Evolutionary conservation across 2,888 invertebrate genomes (phyloP).

Genomic region (Dromius quadrimaculatus): DNA sequence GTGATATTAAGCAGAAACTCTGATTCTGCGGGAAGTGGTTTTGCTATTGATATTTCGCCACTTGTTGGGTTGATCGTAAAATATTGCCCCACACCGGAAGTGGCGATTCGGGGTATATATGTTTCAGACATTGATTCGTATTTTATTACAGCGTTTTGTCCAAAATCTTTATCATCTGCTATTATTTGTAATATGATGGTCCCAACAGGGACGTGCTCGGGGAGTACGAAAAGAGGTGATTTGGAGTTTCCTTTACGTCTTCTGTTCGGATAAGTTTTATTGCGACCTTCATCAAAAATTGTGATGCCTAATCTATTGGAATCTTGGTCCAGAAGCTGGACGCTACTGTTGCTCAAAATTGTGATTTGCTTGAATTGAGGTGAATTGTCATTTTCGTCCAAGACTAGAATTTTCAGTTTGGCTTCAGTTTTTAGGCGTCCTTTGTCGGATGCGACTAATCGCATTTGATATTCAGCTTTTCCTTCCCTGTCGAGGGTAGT

Average conservation of each 20-base stretch:
- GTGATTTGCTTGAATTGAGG: constrained; percentile 79
- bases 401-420: constrained; percentile 76
- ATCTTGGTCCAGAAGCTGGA: constrained; percentile 75
- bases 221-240: constrained; percentile 76
- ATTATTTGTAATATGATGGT: constrained; percentile 76
- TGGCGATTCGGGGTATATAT: constrained; percentile 71
- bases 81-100: constrained; percentile 70
- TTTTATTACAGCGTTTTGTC: constrained; percentile 77
- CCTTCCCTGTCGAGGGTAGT: constrained; percentile 79
- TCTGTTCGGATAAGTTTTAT: constrained; percentile 24
- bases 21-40: constrained; percentile 79
- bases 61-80: constrained; percentile 81
- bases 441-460: constrained; percentile 80
- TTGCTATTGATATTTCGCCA: constrained; percentile 81
- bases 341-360: constrained; percentile 76
- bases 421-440: constrained; percentile 83
- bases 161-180: constrained; percentile 80
- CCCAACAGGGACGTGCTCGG: constrained; percentile 80
- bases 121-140: constrained; percentile 79
- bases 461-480: constrained; percentile 75
- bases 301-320: constrained; percentile 68
- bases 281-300: constrained; percentile 65
- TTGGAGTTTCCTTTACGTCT: constrained; percentile 22
- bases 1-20: constrained; percentile 82
- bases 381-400: constrained; percentile 86